Evolutionary conservation across 2,888 invertebrate species (phyloP).

Genomic region (Prenolepis imparis): DNA sequence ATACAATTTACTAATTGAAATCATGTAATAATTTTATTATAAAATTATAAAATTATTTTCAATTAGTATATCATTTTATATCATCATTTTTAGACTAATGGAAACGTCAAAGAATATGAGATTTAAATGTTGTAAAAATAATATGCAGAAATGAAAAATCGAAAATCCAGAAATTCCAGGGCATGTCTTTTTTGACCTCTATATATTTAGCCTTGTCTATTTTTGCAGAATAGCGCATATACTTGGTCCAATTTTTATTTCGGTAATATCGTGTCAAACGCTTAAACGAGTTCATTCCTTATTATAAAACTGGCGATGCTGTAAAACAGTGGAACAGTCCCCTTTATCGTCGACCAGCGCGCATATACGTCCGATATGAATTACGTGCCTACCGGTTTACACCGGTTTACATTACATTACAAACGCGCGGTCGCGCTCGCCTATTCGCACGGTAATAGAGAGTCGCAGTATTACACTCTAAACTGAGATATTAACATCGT

Average conservation of each 20-base stretch:
- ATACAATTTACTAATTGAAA: background rate
- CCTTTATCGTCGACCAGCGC: slow-evolving; percentile 47
- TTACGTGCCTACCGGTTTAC: slow-evolving; percentile 50
- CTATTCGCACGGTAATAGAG: slow-evolving; percentile 66
- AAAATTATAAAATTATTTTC: background rate
- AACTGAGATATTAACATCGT: slow-evolving; percentile 71
- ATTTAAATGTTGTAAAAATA: background rate
- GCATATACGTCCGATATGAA: slow-evolving; percentile 28
- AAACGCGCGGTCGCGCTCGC: slow-evolving; percentile 43
- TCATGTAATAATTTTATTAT: background rate
- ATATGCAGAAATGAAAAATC: background rate
- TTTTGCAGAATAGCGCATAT: background rate
- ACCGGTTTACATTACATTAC: slow-evolving; percentile 17
- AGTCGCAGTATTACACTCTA: slow-evolving; percentile 61
- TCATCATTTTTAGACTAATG: background rate
- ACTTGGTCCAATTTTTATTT: slow-evolving; percentile 21
- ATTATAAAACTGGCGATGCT: slow-evolving; percentile 34
- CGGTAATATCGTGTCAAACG: background rate
- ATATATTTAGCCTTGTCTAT: background rate
- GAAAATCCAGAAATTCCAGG: background rate
- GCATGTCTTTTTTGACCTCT: background rate
- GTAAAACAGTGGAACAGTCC: slow-evolving; percentile 47
- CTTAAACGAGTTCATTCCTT: slow-evolving; percentile 30
- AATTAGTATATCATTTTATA: background rate
- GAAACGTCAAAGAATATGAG: background rate